These are phyloP conservation scores for Hylaea fasciaria DNA, from an alignment of 2,888 invertebrate genomes.

Conservation along the genomic window DNA sequence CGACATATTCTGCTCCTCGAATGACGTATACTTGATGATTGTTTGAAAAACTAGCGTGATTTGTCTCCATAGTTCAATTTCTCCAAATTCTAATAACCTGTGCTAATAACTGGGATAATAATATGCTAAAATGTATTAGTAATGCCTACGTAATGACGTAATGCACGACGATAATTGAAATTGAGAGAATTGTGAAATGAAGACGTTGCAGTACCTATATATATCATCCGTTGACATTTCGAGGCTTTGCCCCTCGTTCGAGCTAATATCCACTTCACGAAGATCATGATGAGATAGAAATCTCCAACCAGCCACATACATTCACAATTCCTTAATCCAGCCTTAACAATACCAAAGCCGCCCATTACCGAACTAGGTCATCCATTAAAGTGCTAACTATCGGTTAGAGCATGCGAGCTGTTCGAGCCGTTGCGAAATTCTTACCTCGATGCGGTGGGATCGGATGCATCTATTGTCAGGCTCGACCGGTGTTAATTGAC, in stretches of 20 bases:
- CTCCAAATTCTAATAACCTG: no score
- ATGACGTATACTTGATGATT: background rate
- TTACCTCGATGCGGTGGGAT: conserved; percentile 56
- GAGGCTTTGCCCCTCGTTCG: no score
- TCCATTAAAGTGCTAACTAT: conserved; percentile 39
- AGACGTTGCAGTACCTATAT: no score
- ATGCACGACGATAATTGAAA: no score
- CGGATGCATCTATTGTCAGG: conserved; percentile 55
- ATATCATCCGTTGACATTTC: no score
- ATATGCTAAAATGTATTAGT: no score
- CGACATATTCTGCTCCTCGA: background rate
- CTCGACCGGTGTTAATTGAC: conserved; percentile 66
- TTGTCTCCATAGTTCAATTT: no score
- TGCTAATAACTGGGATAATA: no score
- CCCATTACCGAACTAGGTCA: conserved; percentile 38
- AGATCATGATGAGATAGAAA: background rate
- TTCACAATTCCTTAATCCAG: conserved; percentile 15
- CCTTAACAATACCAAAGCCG: conserved; percentile 21
- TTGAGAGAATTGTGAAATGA: no score
- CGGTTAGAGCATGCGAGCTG: conserved; percentile 33
- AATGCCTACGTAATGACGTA: no score
- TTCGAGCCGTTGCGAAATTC: conserved; percentile 38
- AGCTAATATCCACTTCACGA: no score
- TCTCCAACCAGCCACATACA: background rate
- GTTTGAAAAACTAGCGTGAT: no score